A percentile compares a stretch with the other conserved stretches of the same genome.
phyloP scores from a whole-genome alignment of 2,113 vertebrate genomes.

The Bombycilla garrulus region DNA sequence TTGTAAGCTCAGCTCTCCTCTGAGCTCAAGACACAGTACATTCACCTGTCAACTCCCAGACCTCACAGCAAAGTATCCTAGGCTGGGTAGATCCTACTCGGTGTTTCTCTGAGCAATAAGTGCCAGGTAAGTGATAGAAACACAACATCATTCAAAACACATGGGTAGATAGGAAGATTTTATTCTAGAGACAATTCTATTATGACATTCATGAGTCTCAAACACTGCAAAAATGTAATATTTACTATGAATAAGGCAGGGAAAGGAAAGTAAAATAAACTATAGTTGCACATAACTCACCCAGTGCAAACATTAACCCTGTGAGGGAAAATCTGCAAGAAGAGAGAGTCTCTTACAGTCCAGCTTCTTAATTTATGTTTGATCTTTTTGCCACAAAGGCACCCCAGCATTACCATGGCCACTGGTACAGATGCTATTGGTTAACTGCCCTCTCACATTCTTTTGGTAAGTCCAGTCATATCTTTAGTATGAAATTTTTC shows the following conservation, averaged over 20 bases:
- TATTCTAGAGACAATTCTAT: neutral
- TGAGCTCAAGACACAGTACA: neutral
- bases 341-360: neutral
- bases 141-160: neutral
- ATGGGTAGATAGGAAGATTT: neutral
- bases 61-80: neutral
- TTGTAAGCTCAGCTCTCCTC: neutral
- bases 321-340: neutral
- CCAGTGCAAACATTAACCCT: neutral
- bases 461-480: neutral
- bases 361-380: neutral
- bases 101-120: neutral
- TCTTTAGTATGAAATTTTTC: neutral
- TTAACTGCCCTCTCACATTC: neutral
- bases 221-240: neutral
- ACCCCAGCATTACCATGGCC: neutral
- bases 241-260: neutral
- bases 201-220: neutral
- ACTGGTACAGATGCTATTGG: neutral
- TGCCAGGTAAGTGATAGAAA: neutral
- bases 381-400: neutral
- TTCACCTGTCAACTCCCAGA: neutral
- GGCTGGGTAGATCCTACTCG: neutral
- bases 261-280: neutral
- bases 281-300: neutral